Evolutionary conservation across 1,140 invertebrate species (phyloP).

Genomic region (Euura saliciscinereae): DNA sequence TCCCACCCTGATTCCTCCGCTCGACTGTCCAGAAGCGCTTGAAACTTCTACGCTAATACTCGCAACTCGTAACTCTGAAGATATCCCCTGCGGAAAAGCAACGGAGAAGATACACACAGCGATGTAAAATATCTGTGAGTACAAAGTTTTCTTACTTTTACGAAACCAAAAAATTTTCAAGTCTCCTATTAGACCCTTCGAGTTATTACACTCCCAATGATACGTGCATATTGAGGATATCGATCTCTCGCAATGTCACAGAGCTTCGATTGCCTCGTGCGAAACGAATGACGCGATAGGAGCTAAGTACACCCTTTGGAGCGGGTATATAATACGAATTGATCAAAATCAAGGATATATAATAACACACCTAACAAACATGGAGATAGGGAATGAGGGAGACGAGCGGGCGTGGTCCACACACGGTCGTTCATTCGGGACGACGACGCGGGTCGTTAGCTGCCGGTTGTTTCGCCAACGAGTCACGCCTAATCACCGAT

Average conservation of each 20-base stretch:
- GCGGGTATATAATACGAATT: too few species aligned
- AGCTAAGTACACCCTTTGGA: neutral
- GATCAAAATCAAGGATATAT: conserved; percentile 7
- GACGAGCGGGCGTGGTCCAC: neutral
- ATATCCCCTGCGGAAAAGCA: conserved; percentile 2
- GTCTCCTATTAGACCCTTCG: neutral
- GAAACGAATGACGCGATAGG: neutral
- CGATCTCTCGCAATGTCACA: neutral
- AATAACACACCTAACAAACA: conserved; percentile 24
- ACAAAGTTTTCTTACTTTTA: neutral
- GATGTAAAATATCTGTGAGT: neutral
- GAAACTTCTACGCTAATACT: conserved; percentile 7
- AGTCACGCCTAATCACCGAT: conserved; percentile 41
- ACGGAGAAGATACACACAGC: neutral
- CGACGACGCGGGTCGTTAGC: conserved; percentile 36
- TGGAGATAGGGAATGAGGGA: neutral
- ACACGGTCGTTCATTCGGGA: conserved; percentile 1
- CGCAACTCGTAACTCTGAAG: neutral
- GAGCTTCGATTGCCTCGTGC: neutral
- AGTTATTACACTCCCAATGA: too few species aligned
- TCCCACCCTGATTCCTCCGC: conserved; percentile 12
- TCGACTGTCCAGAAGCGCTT: conserved; percentile 12
- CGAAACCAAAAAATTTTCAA: conserved; percentile 11
- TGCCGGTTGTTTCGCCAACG: conserved; percentile 33
- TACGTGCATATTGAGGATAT: too few species aligned